Evolutionary conservation across 2,113 vertebrate species (phyloP).

Genomic region (Clinocottus analis): DNA sequence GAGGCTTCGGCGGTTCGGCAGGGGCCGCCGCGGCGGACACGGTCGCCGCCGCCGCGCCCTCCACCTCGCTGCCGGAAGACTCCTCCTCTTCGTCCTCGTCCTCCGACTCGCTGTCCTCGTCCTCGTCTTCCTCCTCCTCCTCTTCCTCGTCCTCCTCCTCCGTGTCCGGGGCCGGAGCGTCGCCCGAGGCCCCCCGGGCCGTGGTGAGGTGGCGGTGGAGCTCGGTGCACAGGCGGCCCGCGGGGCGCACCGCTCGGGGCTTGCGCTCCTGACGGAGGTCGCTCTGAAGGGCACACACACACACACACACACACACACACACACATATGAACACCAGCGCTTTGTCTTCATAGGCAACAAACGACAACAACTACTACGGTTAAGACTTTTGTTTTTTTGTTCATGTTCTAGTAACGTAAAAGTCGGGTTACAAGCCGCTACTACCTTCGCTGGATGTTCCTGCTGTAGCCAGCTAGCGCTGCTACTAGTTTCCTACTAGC

Average conservation of each 20-base stretch:
- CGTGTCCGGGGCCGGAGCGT: slow-evolving; percentile 59
- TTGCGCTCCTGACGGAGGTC: slow-evolving; percentile 86
- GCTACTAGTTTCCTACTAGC: too few species aligned
- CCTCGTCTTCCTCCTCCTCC: slow-evolving; percentile 70
- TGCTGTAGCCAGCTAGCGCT: too few species aligned
- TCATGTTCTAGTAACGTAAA: too few species aligned
- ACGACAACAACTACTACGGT: too few species aligned
- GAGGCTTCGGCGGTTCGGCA: slow-evolving; percentile 55
- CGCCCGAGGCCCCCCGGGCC: slow-evolving; percentile 69
- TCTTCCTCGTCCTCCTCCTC: slow-evolving; percentile 83
- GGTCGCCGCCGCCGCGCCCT: slow-evolving; percentile 31
- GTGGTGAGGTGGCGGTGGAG: slow-evolving; percentile 95
- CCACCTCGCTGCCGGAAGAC: slow-evolving; percentile 82
- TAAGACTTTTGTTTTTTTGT: too few species aligned
- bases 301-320: background rate
- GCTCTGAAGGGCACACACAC: slow-evolving; percentile 73
- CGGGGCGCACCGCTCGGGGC: slow-evolving; percentile 75
- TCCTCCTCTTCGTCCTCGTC: slow-evolving; percentile 79
- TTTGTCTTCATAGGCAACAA: too few species aligned
- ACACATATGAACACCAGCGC: background rate
- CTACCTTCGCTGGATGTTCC: too few species aligned
- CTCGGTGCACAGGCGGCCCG: slow-evolving; percentile 90
- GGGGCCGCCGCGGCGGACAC: background rate
- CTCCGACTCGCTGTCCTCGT: slow-evolving; percentile 76
- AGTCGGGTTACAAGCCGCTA: too few species aligned